phyloP scores from a whole-genome alignment of 2,113 vertebrate genomes.

The Perca schrenkii region DNA sequence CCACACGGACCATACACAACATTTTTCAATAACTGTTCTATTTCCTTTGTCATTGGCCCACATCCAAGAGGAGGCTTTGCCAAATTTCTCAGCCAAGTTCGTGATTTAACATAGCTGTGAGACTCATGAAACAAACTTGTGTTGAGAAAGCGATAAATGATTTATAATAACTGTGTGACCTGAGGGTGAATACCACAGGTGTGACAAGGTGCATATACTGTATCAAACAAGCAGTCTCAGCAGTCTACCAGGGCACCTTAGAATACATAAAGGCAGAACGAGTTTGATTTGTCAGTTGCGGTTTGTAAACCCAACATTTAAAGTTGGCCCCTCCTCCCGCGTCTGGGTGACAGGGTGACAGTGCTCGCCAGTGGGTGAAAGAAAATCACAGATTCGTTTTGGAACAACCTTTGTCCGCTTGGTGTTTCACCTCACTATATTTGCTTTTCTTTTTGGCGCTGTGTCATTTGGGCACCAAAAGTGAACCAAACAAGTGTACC shows the following conservation, averaged over 20 bases:
- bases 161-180: constrained; percentile 34
- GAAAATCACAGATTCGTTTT: too few species aligned
- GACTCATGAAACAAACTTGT: constrained; percentile 26
- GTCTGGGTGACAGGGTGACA: too few species aligned
- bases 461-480: too few species aligned
- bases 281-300: too few species aligned
- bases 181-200: constrained; percentile 24
- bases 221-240: constrained; percentile 10
- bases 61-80: constrained; percentile 25
- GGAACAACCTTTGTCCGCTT: too few species aligned
- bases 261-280: not conserved
- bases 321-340: too few species aligned
- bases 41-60: constrained; percentile 41
- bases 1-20: constrained; percentile 2
- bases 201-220: constrained; percentile 2
- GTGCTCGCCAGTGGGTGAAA: too few species aligned
- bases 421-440: too few species aligned
- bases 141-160: constrained; percentile 39
- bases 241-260: not conserved
- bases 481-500: too few species aligned
- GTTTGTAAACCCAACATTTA: too few species aligned
- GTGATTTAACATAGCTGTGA: constrained; percentile 34
- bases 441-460: too few species aligned
- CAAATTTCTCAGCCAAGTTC: constrained; percentile 39
- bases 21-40: constrained; percentile 42